phyloP scores from a whole-genome alignment of 2,888 invertebrate species.

The Rhamphomyia laevipes region DNA sequence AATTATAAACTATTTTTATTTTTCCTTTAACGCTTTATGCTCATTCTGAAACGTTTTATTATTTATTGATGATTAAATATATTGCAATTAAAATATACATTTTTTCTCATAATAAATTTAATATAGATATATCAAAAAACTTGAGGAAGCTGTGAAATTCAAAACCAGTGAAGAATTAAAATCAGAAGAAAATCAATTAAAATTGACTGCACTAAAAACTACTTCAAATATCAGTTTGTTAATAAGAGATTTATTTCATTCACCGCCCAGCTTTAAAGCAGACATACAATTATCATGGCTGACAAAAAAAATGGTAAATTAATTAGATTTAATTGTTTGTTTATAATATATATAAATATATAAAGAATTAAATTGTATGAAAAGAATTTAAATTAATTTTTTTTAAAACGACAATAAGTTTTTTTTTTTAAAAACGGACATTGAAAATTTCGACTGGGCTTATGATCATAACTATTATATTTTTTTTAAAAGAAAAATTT shows the following conservation, averaged over 20 bases:
- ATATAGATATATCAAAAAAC: conserved; percentile 34
- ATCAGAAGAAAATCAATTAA: conserved; percentile 66
- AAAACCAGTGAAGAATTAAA: conserved; percentile 62
- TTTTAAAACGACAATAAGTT: not conserved
- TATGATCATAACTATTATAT: not conserved
- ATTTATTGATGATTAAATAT: not conserved
- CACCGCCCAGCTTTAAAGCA: conserved; percentile 85
- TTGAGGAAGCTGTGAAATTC: conserved; percentile 44
- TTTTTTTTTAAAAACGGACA: too few species aligned
- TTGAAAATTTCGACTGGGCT: too few species aligned
- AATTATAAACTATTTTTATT: conserved; percentile 10
- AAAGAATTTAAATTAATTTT: not conserved
- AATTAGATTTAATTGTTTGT: too few species aligned
- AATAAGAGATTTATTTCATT: conserved; percentile 88
- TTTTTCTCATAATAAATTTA: not conserved
- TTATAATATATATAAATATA: conserved; percentile 15
- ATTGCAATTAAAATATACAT: not conserved
- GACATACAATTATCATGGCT: conserved; percentile 68
- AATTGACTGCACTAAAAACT: conserved; percentile 72
- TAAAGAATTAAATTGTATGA: not conserved
- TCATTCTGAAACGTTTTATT: not conserved
- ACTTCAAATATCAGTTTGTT: conserved; percentile 86
- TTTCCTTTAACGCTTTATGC: conserved; percentile 22
- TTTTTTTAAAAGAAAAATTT: not conserved
- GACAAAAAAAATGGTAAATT: conserved; percentile 41